A percentile compares a stretch with the other conserved stretches of the same genome.
Conservation (phyloP, 2,113 vertebrate species). For the Leucopternis melanops region DNA sequence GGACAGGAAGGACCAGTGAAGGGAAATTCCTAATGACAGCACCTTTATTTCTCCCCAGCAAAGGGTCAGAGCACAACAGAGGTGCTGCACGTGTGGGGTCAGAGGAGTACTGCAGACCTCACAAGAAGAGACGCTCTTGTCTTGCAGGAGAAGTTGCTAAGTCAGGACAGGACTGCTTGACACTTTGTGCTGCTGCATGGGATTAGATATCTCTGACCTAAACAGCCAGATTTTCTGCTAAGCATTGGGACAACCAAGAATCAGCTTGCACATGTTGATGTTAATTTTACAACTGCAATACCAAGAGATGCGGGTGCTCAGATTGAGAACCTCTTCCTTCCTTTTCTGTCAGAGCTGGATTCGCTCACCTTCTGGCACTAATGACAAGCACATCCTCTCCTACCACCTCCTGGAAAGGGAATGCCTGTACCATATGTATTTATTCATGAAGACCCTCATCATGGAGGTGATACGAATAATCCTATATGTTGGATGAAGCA, state of each 20-base stretch:
- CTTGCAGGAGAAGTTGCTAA: neutral
- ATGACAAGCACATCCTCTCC: neutral
- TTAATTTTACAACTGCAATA: neutral
- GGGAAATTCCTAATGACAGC: neutral
- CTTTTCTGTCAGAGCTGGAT: neutral
- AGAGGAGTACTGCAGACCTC: neutral
- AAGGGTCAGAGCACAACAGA: neutral
- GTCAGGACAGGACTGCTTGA: neutral
- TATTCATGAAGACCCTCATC: neutral
- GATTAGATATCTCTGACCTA: neutral
- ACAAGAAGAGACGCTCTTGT: neutral
- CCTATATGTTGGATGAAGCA: neutral
- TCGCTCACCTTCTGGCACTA: neutral
- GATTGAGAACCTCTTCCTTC: neutral
- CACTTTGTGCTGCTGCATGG: neutral
- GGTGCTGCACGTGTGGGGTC: neutral
- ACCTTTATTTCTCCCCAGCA: neutral
- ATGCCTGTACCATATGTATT: neutral
- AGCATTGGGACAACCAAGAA: neutral
- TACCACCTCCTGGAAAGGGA: neutral
- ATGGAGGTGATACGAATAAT: neutral
- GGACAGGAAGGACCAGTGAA: neutral
- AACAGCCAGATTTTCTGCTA: neutral
- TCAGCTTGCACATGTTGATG: accelerated
- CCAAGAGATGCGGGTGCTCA: neutral